Percentiles rank a stretch among this genome's conserved stretches.
Evolutionary conservation across 2,888 invertebrate genomes (phyloP).

Genomic region (Acleris cristana): DNA sequence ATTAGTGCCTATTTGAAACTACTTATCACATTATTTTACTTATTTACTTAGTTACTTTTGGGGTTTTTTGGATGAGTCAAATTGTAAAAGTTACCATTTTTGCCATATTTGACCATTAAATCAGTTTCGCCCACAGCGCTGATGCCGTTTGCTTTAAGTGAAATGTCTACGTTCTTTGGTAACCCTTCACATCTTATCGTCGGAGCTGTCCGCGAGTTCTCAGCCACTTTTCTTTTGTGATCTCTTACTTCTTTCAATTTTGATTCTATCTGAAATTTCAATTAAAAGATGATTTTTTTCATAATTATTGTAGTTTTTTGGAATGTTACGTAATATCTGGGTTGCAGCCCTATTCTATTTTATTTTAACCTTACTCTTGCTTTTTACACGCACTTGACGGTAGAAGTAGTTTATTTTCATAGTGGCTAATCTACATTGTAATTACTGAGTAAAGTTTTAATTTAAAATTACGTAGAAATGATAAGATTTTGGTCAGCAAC

Average conservation of each 20-base stretch:
- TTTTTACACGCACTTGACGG: no score
- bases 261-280: constrained; percentile 59
- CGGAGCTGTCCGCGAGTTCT: constrained; percentile 16
- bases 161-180: constrained; percentile 56
- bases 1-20: no score
- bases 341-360: no score
- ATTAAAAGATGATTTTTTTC: not conserved
- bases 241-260: constrained; percentile 71
- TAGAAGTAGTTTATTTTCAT: no score
- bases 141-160: constrained; percentile 60
- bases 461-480: no score
- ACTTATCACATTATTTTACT: no score
- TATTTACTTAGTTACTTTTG: not conserved
- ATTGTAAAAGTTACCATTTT: constrained; percentile 51
- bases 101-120: constrained; percentile 57
- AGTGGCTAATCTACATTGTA: no score
- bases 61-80: not conserved
- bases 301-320: no score
- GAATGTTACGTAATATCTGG: no score
- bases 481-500: no score
- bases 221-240: constrained; percentile 61
- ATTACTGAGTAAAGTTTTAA: not conserved
- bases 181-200: constrained; percentile 47
- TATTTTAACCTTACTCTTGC: no score
- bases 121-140: constrained; percentile 63